Evolutionary conservation across 2,888 invertebrate species (phyloP), one percentile per base, ranked within the genome.

Genomic region (Lypha dubia): DNA sequence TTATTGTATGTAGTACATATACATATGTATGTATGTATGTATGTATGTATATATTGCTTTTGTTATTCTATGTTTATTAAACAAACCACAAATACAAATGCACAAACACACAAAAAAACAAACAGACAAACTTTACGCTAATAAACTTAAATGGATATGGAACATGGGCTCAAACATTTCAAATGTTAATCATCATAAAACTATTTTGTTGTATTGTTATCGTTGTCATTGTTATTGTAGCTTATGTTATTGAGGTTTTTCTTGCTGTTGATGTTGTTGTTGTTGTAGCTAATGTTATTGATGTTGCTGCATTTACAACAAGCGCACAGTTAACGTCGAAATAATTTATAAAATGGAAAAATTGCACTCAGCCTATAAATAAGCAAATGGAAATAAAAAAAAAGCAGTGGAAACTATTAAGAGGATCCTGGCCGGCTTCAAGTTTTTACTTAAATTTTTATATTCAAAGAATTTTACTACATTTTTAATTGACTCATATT

Each of bases 161-260:
- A 15, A 60, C 15, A 51, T 15, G 41, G 49, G 49, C 77, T 70
- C 77, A 79, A 71, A 71, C 79, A 71, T 79, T 79, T 79, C 20
- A 63, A 77, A 81, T 84, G 84, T 84, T 84, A 84, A 84, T 84
- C 84, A 84, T 84, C 81, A 70, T 77, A 84, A 84, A 84, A 84
- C 77, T 73, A 84, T 81, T 81, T 76, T 67, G 67, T 73, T 83
- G 77, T 62, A 67, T 67, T 76, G 65, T 76, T 71, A 76, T 76
- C 71, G 70, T 62, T 46, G 35, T 53, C 46, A 49, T 65, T 71
- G 44, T 67, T 56, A 63, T 63, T 82, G 51, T 63, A 62, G 41
- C 62, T 62, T 62, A 62, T 70, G 68, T 68, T 80, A 41, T 74
- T 51, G 17, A n/a, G 41, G 41, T 56, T 51, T 38, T 24, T 67